Percentiles rank a stretch among this genome's conserved stretches.
phyloP scores from a whole-genome alignment of 2,888 invertebrate species.

The Spisula solida region DNA sequence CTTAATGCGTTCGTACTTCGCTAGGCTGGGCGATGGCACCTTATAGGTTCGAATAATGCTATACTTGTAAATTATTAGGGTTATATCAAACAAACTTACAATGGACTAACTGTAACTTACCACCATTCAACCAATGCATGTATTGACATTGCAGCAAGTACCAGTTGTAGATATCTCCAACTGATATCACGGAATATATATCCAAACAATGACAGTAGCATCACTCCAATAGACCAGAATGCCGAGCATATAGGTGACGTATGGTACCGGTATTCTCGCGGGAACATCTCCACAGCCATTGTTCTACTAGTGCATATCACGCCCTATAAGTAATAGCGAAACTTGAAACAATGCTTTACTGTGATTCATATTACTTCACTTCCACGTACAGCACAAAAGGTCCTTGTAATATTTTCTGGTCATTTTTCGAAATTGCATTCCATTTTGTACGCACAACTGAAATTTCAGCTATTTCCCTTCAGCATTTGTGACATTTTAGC shows the following conservation, averaged over 20 bases:
- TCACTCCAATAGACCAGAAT: constrained; percentile 66
- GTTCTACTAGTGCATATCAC: constrained; percentile 62
- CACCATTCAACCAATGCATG: constrained; percentile 69
- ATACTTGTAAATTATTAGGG: too few relatives aligned
- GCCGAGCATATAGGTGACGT: constrained; percentile 45
- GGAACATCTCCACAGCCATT: constrained; percentile 64
- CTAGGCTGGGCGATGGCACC: too few relatives aligned
- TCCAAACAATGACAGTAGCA: constrained; percentile 59
- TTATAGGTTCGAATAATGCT: too few relatives aligned
- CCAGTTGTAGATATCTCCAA: constrained; percentile 71
- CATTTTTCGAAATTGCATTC: too few relatives aligned
- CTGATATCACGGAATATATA: constrained; percentile 64
- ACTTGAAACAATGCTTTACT: too few relatives aligned
- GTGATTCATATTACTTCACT: too few relatives aligned
- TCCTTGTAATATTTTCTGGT: too few relatives aligned
- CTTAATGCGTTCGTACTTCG: too few relatives aligned
- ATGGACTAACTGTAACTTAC: constrained; percentile 44
- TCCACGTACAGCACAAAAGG: too few relatives aligned
- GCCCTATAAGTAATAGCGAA: constrained; percentile 52
- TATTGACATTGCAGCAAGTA: constrained; percentile 54
- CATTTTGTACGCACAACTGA: too few relatives aligned
- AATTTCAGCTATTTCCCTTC: too few relatives aligned
- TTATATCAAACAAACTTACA: background rate
- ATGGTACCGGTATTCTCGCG: constrained; percentile 58
- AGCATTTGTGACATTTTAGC: too few relatives aligned